Percentiles rank a stretch among this genome's conserved stretches.
phyloP scores from a whole-genome alignment of 92 coral and sea anemone species.

The Phymanthus crucifer region DNA sequence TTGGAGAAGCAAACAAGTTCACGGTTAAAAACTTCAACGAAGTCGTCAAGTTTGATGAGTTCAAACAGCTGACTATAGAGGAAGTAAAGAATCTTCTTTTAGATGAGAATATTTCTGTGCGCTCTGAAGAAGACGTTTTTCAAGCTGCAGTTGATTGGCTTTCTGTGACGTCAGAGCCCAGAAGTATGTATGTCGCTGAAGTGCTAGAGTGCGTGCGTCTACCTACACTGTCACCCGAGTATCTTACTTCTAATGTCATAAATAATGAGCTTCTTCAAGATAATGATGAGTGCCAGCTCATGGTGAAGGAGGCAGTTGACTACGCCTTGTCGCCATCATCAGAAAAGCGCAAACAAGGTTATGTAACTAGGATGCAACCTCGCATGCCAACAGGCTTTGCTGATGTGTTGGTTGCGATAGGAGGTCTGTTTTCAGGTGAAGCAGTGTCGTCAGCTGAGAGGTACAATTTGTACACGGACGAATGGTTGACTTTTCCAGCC shows the following conservation, averaged over 20 bases:
- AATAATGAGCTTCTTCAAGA: conserved; percentile 57
- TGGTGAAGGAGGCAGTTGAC: conserved; percentile 73
- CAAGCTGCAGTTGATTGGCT: conserved; percentile 90
- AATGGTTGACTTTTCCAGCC: conserved; percentile 68
- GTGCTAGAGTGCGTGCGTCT: conserved; percentile 84
- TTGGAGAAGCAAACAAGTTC: conserved; percentile 70
- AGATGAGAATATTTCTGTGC: conserved; percentile 82
- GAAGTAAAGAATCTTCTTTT: conserved; percentile 69
- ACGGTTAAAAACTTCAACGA: conserved; percentile 77
- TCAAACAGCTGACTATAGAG: conserved; percentile 59
- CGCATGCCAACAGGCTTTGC: conserved; percentile 91
- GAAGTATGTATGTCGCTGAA: conserved; percentile 53
- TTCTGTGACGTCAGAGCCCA: conserved; percentile 36
- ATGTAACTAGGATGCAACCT: conserved; percentile 67
- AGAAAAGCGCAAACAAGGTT: conserved; percentile 80
- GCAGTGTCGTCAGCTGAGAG: conserved; percentile 82
- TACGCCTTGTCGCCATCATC: conserved; percentile 91
- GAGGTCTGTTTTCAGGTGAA: conserved; percentile 81
- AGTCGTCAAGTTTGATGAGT: conserved; percentile 81
- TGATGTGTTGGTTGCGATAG: conserved; percentile 78
- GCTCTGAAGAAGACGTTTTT: conserved; percentile 92
- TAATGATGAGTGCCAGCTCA: conserved; percentile 70
- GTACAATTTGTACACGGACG: conserved; percentile 87
- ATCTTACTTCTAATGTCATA: conserved; percentile 62
- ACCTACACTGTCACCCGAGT: conserved; percentile 75